Conservation (phyloP, 2,888 invertebrate species). For the Reticulitermes lucifugus region DNA sequence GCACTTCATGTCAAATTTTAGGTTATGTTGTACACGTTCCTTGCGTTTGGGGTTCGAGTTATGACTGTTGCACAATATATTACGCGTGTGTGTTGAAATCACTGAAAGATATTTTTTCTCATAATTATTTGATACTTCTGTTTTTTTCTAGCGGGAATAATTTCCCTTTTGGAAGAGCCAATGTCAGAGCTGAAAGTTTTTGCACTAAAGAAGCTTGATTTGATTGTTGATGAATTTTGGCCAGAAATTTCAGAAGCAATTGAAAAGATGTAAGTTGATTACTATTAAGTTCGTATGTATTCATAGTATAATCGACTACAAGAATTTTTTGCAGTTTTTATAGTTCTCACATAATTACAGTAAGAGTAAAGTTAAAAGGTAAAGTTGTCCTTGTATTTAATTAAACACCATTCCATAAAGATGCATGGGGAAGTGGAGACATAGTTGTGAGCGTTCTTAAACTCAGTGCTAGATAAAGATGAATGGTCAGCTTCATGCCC, state of each 20-base stretch:
- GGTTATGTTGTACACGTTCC: constrained; percentile 20
- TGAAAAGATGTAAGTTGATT: constrained; percentile 84
- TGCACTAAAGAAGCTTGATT: constrained; percentile 91
- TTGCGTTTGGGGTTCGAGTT: background rate
- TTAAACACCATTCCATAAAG: too few species aligned
- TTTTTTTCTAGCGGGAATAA: constrained; percentile 81
- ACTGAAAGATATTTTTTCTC: background rate
- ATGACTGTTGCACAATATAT: background rate
- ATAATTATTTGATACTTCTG: constrained; percentile 5
- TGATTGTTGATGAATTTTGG: constrained; percentile 98
- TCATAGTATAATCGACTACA: too few species aligned
- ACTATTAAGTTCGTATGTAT: background rate
- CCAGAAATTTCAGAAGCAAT: constrained; percentile 98
- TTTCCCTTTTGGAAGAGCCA: constrained; percentile 94
- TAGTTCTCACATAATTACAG: too few species aligned
- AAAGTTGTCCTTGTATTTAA: too few species aligned
- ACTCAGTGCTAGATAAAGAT: too few species aligned
- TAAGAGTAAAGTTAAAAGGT: too few species aligned
- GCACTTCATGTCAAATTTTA: constrained; percentile 20
- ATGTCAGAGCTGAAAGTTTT: constrained; percentile 94
- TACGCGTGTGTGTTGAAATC: background rate
- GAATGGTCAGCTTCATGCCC: too few species aligned
- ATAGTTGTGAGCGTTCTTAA: too few species aligned
- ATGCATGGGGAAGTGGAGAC: too few species aligned
- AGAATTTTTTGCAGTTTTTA: too few species aligned